Evolutionary conservation across 2,888 invertebrate species (phyloP).

Genomic region (Blastobasis adustella): DNA sequence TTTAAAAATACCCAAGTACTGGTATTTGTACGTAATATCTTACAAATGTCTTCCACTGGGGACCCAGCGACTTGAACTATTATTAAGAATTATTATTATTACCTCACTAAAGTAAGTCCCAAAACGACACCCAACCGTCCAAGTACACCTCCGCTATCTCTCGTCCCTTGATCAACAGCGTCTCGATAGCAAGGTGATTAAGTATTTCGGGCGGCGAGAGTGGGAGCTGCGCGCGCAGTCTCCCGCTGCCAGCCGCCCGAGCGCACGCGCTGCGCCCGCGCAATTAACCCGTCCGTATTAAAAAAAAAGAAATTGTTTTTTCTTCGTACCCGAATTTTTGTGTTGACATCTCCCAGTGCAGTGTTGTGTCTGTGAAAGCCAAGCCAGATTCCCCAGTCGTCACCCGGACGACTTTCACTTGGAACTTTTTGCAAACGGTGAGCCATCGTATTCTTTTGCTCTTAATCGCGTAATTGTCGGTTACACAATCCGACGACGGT

Average conservation of each 20-base stretch:
- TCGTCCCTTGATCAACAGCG: conserved; percentile 16
- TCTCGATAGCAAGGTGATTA: conserved; percentile 70
- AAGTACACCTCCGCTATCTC: too few relatives aligned
- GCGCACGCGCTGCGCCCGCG: conserved; percentile 49
- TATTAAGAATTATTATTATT: too few relatives aligned
- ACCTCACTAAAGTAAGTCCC: too few relatives aligned
- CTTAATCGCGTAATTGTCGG: conserved; percentile 50
- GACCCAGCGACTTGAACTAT: too few relatives aligned
- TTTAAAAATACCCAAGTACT: too few relatives aligned
- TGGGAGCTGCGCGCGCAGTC: conserved; percentile 64
- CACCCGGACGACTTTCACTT: conserved; percentile 43
- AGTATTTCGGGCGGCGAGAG: conserved; percentile 54
- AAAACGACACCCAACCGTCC: too few relatives aligned
- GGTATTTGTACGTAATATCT: too few relatives aligned
- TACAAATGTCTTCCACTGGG: too few relatives aligned
- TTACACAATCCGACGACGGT: conserved; percentile 43
- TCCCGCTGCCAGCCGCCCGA: conserved; percentile 56
- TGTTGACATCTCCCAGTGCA: conserved; percentile 30
- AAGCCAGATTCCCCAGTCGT: conserved; percentile 9
- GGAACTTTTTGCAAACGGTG: conserved; percentile 60
- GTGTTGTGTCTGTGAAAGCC: conserved; percentile 50
- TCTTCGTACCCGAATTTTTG: too few relatives aligned
- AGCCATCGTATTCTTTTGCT: conserved; percentile 54
- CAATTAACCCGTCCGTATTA: conserved; percentile 24
- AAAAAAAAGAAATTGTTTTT: conserved; percentile 16